These are phyloP conservation scores for Haemorhous mexicanus DNA, from an alignment of 2,113 vertebrate species.

Conservation along the genomic window DNA sequence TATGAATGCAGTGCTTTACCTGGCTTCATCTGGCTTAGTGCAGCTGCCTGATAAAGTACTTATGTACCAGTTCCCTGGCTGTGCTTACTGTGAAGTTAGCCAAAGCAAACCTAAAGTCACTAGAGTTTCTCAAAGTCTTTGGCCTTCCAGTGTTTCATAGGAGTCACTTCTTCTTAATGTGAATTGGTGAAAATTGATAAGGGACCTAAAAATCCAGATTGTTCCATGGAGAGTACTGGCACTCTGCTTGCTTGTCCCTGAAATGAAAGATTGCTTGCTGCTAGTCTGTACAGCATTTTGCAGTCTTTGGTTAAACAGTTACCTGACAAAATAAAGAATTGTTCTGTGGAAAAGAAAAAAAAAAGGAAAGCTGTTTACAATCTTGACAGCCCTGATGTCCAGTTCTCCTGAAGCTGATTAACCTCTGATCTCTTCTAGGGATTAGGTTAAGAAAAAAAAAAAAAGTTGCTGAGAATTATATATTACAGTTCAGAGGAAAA, in stretches of 20 bases:
- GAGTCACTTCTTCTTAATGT: background rate
- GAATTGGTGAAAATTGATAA: background rate
- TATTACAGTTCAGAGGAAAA: background rate
- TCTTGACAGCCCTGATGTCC: background rate
- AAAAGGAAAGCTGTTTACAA: background rate
- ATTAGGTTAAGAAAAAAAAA: background rate
- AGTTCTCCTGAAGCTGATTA: slow-evolving; percentile 10
- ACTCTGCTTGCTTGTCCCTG: background rate
- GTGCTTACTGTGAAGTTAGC: background rate
- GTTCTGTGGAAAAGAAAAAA: background rate
- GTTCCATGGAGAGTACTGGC: background rate
- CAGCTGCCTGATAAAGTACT: background rate
- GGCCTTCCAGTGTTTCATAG: background rate
- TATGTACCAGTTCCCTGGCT: background rate
- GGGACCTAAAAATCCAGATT: background rate
- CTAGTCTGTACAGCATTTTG: background rate
- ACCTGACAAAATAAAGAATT: background rate
- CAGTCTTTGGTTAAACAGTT: background rate
- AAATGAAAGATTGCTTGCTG: background rate
- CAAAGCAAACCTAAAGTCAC: background rate
- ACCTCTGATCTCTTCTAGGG: background rate
- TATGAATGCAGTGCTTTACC: background rate
- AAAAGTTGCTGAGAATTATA: background rate
- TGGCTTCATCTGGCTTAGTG: background rate
- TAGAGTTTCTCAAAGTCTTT: background rate